Percentiles rank a stretch among this genome's conserved stretches.
phyloP scores from a whole-genome alignment of 2,888 invertebrate species.

The Ctenicera cuprea region DNA sequence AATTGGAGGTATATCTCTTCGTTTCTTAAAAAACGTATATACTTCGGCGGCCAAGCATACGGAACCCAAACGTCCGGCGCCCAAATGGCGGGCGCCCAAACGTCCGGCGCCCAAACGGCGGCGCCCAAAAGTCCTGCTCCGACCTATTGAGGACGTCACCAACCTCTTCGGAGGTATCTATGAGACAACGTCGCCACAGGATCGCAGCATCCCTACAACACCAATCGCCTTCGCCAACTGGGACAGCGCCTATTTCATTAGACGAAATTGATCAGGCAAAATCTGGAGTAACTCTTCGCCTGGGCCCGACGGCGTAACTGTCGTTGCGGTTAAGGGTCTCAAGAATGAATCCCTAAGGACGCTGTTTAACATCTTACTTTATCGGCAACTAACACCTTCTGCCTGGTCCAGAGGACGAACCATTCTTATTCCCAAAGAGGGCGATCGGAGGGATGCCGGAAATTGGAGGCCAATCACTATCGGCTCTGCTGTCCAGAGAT shows the following conservation, averaged over 20 bases:
- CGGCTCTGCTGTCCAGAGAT: conserved; percentile 56
- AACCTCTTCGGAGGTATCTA: too few relatives aligned
- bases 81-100: too few relatives aligned
- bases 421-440: too few relatives aligned
- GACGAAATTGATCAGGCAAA: neutral
- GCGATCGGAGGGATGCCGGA: conserved; percentile 33
- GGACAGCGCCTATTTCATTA: neutral
- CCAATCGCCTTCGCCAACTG: neutral
- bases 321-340: conserved; percentile 13
- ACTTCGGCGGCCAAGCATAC: too few relatives aligned
- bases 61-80: too few relatives aligned
- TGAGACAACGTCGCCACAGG: too few relatives aligned
- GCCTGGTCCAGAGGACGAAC: neutral
- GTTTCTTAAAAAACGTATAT: too few relatives aligned
- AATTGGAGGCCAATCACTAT: conserved; percentile 65
- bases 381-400: neutral
- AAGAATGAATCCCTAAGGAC: conserved; percentile 10
- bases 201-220: too few relatives aligned
- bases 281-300: conserved; percentile 50
- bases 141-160: too few relatives aligned
- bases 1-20: too few relatives aligned
- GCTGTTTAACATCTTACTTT: conserved; percentile 45
- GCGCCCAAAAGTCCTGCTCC: too few relatives aligned
- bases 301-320: conserved; percentile 49
- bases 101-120: too few relatives aligned